Conservation (phyloP, 2,113 vertebrate species). For the Hyperoodon ampullatus region DNA sequence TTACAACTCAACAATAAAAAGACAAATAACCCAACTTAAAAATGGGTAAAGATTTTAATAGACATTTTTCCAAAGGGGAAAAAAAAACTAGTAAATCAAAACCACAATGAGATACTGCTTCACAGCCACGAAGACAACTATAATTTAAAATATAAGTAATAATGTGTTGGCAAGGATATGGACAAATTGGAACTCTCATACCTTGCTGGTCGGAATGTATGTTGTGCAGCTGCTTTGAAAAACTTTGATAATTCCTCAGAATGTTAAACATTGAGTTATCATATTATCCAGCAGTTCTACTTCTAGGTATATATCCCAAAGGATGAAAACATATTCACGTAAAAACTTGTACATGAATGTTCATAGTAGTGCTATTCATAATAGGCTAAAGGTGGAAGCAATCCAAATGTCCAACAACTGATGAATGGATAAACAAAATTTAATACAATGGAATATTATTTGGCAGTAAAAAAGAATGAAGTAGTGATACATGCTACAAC, state of each 20-base stretch:
- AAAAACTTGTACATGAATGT: not conserved
- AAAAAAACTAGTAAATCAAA: not conserved
- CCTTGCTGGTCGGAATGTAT: not conserved
- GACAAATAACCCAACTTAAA: not conserved
- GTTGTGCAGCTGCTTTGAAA: not conserved
- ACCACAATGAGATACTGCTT: not conserved
- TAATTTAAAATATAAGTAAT: not conserved
- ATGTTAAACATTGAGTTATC: not conserved
- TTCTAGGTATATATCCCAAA: not conserved
- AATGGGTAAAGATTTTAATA: not conserved
- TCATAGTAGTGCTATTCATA: not conserved
- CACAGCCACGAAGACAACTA: not conserved
- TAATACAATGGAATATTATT: not conserved
- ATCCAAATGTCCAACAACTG: not conserved
- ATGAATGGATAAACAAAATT: not conserved
- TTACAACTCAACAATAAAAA: not conserved
- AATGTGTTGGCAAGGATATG: not conserved
- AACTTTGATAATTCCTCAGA: not conserved
- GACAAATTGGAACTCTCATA: not conserved
- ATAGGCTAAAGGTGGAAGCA: not conserved
- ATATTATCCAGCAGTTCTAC: not conserved
- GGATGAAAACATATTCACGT: not conserved
- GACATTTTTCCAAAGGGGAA: not conserved
- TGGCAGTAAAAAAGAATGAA: not conserved
- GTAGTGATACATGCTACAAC: not conserved